Conservation (phyloP, 2,797 vertebrate species). For the Phylloscopus collybita region DNA sequence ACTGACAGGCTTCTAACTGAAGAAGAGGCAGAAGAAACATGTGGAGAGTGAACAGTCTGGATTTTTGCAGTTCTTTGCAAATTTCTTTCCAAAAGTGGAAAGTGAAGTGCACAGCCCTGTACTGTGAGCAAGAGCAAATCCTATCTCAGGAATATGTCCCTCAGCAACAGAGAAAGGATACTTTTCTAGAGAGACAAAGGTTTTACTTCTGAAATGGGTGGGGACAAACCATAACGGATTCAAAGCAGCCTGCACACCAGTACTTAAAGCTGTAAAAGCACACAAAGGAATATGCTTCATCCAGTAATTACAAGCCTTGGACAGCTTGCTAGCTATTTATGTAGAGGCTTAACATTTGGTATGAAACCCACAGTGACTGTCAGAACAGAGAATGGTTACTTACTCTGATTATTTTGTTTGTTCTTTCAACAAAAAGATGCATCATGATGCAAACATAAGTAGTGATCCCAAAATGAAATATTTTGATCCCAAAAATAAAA, state of each 20-base stretch:
- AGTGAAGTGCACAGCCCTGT: not conserved
- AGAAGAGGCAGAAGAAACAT: not conserved
- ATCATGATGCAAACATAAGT: not conserved
- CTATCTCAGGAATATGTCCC: not conserved
- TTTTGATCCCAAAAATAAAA: not conserved
- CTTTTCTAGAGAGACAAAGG: not conserved
- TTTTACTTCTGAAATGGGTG: not conserved
- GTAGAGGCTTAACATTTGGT: not conserved
- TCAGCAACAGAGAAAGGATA: not conserved
- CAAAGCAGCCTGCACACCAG: not conserved
- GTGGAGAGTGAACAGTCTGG: not conserved
- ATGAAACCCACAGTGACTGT: constrained; percentile 8
- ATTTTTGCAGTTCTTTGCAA: constrained; percentile 39
- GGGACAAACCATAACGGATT: not conserved
- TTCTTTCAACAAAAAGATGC: not conserved
- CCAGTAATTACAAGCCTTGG: not conserved
- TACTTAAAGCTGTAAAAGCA: not conserved
- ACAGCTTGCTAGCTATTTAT: constrained; percentile 5
- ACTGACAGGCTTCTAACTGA: not conserved
- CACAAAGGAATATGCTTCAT: not conserved
- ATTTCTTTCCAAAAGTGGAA: constrained; percentile 5
- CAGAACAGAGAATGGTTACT: not conserved
- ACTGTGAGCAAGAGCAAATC: not conserved
- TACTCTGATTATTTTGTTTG: not conserved
- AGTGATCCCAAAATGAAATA: not conserved